Conservation (phyloP, 2,797 vertebrate species). For the Leuciscus waleckii region DNA sequence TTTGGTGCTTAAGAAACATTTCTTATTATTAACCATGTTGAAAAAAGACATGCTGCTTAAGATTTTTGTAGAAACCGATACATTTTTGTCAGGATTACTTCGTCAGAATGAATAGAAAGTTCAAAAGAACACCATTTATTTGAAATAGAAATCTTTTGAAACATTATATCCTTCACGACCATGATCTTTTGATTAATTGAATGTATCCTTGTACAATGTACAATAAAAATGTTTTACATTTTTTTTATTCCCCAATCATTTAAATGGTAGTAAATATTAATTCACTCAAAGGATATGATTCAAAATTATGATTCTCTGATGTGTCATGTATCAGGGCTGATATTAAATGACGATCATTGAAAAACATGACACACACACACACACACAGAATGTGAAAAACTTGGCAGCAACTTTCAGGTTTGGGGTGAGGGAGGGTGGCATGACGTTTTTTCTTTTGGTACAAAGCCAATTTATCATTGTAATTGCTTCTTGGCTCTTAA, state of each 20-base stretch:
- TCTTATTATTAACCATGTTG: not conserved
- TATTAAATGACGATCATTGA: not conserved
- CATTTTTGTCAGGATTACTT: not conserved
- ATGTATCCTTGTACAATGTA: not conserved
- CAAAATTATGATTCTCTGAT: not conserved
- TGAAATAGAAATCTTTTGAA: not conserved
- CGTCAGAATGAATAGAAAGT: not conserved
- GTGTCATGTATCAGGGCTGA: not conserved
- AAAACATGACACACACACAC: conserved; percentile 3
- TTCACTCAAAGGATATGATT: not conserved
- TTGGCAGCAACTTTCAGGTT: conserved; percentile 22
- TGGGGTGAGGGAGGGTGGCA: conserved; percentile 17
- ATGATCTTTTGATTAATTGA: not conserved
- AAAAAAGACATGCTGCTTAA: not conserved
- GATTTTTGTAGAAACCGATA: not conserved
- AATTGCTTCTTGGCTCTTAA: conserved; percentile 21
- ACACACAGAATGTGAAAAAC: conserved; percentile 29
- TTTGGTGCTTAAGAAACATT: not conserved
- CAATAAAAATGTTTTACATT: no score
- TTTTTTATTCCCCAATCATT: not conserved
- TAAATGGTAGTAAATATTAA: not conserved
- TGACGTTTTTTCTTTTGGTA: conserved; percentile 37
- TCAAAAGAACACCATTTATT: not conserved
- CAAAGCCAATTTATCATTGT: conserved; percentile 35
- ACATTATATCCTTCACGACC: no score